Evolutionary conservation across 2,888 invertebrate genomes (phyloP), one percentile per base, ranked within the genome.

Genomic region (Molorchus minor): DNA sequence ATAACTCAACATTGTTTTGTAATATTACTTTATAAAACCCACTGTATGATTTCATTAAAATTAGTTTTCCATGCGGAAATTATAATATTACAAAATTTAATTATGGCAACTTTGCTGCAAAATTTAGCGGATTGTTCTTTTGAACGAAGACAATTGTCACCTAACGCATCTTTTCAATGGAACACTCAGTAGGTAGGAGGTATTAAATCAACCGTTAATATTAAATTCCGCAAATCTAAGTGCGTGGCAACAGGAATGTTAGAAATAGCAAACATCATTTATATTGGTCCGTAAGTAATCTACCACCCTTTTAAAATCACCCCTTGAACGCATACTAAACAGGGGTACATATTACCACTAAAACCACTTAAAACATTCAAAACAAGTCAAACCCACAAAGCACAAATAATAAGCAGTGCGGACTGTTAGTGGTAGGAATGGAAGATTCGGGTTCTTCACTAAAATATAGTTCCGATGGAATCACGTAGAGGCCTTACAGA

Each of bases 321-420:
- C 56, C 62, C 56, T 62, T 58, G 56, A 38, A 51, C 35, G 47
- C 56, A 58, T 56, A 53, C 53, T 62, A 55, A 55, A 57, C 62
- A 56, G 47, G 62, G 62, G 62, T 58, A 55, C 53, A 58, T 57
- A 59, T 61, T 61, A 61, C 61, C 62, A 62, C 62, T 62, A 62
- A 62, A 62, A 56, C 51, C 59, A 62, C 62, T 59, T 62, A 62
- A 62, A 62, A 62, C 58, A 56, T 57, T 62, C 62, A 52, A 61
- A 62, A 57, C 61, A 58, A 62, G 61, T 62, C 61, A 58, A 58
- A 62, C 58, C 61, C 58, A 56, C 61, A 62, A 52, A 62, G 51
- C 61, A 56, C 61, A 62, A 62, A 62, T 62, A 60, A 62, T 62
- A 62, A 62, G 61, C 58, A 58, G 52, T 62, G 55, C 52, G 49